Conservation (phyloP, 2,113 vertebrate species). For the rabbit (Oryctolagus cuniculus) region DNA sequence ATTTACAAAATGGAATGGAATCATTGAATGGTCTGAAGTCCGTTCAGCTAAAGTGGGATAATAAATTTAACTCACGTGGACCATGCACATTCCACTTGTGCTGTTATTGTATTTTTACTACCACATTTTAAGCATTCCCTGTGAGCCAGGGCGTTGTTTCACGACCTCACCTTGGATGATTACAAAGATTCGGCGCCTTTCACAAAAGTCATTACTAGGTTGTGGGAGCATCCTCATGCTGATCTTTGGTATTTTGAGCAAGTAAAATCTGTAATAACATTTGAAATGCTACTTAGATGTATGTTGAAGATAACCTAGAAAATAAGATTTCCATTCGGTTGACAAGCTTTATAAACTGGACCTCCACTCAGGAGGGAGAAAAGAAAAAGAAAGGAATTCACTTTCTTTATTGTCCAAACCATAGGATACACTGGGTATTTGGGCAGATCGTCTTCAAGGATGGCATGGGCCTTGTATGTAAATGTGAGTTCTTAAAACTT, state of each 20-base stretch:
- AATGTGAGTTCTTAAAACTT: slow-evolving; percentile 48
- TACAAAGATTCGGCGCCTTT: slow-evolving; percentile 42
- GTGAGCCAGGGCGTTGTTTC: slow-evolving; percentile 33
- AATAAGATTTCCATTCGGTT: slow-evolving; percentile 42
- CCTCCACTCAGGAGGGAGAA: background rate
- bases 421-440: background rate
- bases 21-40: slow-evolving; percentile 46
- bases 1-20: slow-evolving; percentile 69
- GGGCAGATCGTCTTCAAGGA: background rate
- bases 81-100: background rate
- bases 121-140: slow-evolving; percentile 48
- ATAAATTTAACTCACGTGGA: background rate
- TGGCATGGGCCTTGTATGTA: background rate
- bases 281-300: slow-evolving; percentile 11
- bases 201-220: slow-evolving; percentile 14
- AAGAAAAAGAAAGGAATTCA: background rate
- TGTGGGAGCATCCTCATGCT: background rate
- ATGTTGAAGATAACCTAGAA: slow-evolving; percentile 38
- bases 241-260: background rate
- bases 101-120: background rate
- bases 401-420: slow-evolving; percentile 27
- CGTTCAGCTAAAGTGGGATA: background rate
- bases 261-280: background rate
- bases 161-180: slow-evolving; percentile 36
- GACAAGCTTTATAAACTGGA: slow-evolving; percentile 11